Percentiles rank a stretch among this genome's conserved stretches.
These are phyloP conservation scores for Artemia sinica DNA, from an alignment of 2,888 invertebrate species.

Conservation along the genomic window DNA sequence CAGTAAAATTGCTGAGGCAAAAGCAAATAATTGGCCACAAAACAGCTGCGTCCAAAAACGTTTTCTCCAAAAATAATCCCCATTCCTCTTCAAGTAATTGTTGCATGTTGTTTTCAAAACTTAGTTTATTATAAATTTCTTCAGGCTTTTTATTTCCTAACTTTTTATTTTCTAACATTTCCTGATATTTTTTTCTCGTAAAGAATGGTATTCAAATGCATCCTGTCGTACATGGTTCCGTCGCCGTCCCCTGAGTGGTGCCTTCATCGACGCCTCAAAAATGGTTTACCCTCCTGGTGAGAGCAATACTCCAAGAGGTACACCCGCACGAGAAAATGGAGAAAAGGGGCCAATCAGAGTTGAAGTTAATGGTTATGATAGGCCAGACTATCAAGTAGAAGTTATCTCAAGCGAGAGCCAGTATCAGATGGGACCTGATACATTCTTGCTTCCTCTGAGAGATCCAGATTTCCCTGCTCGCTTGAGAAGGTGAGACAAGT, in stretches of 20 bases:
- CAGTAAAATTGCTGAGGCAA: too few relatives aligned
- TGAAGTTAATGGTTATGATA: slow-evolving; percentile 17
- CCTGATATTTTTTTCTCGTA: slow-evolving; percentile 32
- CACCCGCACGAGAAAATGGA: slow-evolving; percentile 34
- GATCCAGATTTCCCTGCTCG: slow-evolving; percentile 89
- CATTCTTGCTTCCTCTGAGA: slow-evolving; percentile 76
- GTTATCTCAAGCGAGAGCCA: slow-evolving; percentile 18
- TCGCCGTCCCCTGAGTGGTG: slow-evolving; percentile 59
- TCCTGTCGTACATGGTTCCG: slow-evolving; percentile 73
- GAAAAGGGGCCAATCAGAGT: background rate
- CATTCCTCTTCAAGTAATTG: too few relatives aligned
- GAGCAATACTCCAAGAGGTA: slow-evolving; percentile 52
- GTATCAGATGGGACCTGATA: slow-evolving; percentile 91
- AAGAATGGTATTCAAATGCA: slow-evolving; percentile 76
- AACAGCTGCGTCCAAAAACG: too few relatives aligned
- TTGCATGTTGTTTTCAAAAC: too few relatives aligned
- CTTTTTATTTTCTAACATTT: too few relatives aligned
- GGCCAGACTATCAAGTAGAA: slow-evolving; percentile 14
- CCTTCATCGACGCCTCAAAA: slow-evolving; percentile 73
- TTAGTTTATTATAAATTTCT: too few relatives aligned
- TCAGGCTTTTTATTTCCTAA: too few relatives aligned
- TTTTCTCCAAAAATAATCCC: too few relatives aligned
- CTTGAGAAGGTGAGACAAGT: slow-evolving; percentile 74
- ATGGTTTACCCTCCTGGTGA: slow-evolving; percentile 84
- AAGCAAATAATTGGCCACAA: too few relatives aligned